Conservation (phyloP, 2,113 vertebrate genomes). For the Leptobrachium leishanense region DNA sequence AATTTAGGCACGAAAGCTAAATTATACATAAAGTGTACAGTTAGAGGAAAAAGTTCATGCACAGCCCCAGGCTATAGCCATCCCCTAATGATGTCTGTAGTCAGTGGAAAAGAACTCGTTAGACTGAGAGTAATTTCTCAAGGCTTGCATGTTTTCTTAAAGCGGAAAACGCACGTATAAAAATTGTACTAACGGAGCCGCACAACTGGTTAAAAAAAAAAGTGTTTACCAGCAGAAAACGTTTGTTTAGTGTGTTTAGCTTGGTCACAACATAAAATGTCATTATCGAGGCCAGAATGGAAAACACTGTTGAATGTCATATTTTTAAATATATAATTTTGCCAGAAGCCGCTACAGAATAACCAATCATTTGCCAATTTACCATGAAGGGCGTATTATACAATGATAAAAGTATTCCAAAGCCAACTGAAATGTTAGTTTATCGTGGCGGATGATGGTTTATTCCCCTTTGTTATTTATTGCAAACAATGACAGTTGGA, state of each 20-base stretch:
- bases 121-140: constrained; percentile 94
- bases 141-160: constrained; percentile 88
- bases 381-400: no score
- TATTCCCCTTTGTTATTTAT: no score
- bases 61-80: constrained; percentile 89
- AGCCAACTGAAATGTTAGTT: no score
- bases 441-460: no score
- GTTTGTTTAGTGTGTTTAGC: constrained; percentile 38
- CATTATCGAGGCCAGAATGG: constrained; percentile 53
- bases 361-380: neutral
- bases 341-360: neutral
- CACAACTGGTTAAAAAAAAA: constrained; percentile 60
- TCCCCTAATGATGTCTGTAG: constrained; percentile 97
- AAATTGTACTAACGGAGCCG: constrained; percentile 68
- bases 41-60: constrained; percentile 98
- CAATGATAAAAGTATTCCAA: no score
- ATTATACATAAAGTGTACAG: constrained; percentile 99
- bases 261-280: constrained; percentile 28
- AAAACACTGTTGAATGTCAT: neutral
- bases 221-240: constrained; percentile 24
- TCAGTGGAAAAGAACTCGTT: constrained; percentile 91
- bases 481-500: no score
- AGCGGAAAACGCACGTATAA: constrained; percentile 78
- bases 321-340: neutral
- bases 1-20: constrained; percentile 96